phyloP scores from a whole-genome alignment of 2,113 vertebrate genomes.

The Erpornis zantholeuca region DNA sequence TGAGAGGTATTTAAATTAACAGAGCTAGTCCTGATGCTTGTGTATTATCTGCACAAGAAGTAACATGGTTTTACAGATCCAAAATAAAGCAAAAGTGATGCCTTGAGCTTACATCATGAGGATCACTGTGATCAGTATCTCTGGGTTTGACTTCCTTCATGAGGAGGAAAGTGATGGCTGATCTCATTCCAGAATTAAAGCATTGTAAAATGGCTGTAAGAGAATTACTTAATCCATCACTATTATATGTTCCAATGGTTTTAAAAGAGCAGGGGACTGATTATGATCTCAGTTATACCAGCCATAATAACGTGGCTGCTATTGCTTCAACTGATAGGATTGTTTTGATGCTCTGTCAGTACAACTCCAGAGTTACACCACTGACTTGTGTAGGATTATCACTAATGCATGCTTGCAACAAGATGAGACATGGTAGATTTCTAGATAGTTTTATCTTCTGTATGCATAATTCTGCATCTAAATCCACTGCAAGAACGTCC shows the following conservation, averaged over 20 bases:
- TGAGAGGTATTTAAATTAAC: not conserved
- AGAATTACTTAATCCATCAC: not conserved
- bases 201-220: not conserved
- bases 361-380: not conserved
- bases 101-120: not conserved
- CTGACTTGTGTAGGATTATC: not conserved
- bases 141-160: not conserved
- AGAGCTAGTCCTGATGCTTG: not conserved
- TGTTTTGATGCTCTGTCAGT: not conserved
- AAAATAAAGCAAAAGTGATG: not conserved
- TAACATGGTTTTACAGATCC: not conserved
- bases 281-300: not conserved
- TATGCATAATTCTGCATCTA: not conserved
- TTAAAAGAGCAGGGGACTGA: not conserved
- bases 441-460: not conserved
- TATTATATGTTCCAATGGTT: not conserved
- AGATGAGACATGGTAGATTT: not conserved
- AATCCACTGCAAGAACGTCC: not conserved
- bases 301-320: not conserved
- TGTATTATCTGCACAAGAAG: not conserved
- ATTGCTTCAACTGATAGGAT: not conserved
- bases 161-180: not conserved
- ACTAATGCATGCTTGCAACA: not conserved
- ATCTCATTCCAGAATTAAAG: not conserved
- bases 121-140: not conserved